Base-by-base conservation (phyloP, 2,113 vertebrate species). In the Alexandromys fortis region DNA sequence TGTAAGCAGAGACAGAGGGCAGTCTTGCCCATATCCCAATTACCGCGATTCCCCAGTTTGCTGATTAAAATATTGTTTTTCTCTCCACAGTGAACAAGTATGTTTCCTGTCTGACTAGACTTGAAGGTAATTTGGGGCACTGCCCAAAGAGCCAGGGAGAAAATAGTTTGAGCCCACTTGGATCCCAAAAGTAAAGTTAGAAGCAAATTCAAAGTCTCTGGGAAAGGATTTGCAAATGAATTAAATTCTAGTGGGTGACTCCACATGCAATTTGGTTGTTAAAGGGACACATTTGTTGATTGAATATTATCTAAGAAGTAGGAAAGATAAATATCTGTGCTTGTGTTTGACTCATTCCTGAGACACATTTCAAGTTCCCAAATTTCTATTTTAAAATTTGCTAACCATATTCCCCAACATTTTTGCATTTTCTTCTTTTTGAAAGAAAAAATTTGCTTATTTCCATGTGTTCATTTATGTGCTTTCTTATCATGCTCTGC, bases 281-380 rank as follows among this genome's bases (percentile, higher is more conserved):
- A 52, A 73, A 90, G 65, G 35, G 30, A 86, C 58, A 79, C 47
- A 87, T 85, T 91, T 95, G 92, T 86, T 93, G 89, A 75, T 47
- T 86, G 13, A 55, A 67, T 81, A 88, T 91, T 95, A 79, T 72
- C 68, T n/a, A 30, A 91, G 89, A 86, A 92, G 89, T 63, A 81
- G 92, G 81, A 72, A 95, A 93, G 94, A 96, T 91, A 97, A 97
- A 96, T 95, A 97, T 91, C 95, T 96, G 65, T 21, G 16, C 49
- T 96, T 97, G 95, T 70, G 76, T 7, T 7, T 55, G 65, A 55
- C 17, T n/a, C 49, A 81, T 79, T 17, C 26, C 49, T 55, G 94
- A 98, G 94, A 96, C 89, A 83, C 90, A 95, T 92, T 97, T 95
- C 58, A 95, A 96, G 92, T 96, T 96, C 96, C 95, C 86, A 96